phyloP scores from a whole-genome alignment of 2,888 invertebrate genomes.

The Phalera bucephala region DNA sequence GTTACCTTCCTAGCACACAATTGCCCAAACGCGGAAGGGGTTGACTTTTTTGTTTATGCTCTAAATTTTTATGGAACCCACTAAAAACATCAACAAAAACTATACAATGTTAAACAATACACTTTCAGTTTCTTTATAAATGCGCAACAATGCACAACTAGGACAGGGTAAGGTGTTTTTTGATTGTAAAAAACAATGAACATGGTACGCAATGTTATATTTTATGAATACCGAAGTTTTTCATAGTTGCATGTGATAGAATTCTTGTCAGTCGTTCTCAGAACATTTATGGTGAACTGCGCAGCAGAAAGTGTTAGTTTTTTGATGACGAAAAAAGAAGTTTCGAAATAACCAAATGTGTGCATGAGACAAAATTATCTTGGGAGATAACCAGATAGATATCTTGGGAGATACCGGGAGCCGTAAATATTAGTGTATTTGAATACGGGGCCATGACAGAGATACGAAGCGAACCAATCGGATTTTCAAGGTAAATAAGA shows the following conservation, averaged over 20 bases:
- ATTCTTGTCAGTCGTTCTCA: conserved; percentile 46
- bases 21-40: conserved; percentile 74
- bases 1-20: conserved; percentile 50
- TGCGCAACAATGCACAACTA: conserved; percentile 43
- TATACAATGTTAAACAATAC: conserved; percentile 61
- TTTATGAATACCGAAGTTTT: conserved; percentile 44
- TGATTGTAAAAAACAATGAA: conserved; percentile 63
- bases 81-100: conserved; percentile 65
- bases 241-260: conserved; percentile 29
- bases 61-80: conserved; percentile 70
- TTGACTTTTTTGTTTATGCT: conserved; percentile 69
- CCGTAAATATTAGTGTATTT: conserved; percentile 29
- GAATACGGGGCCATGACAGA: conserved; percentile 14
- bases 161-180: conserved; percentile 74
- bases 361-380: conserved; percentile 29
- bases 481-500: conserved; percentile 31
- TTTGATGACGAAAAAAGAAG: conserved; percentile 47
- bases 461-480: conserved; percentile 15
- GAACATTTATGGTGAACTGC: conserved; percentile 38
- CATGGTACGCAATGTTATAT: conserved; percentile 65
- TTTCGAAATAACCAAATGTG: conserved; percentile 36
- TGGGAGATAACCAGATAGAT: conserved; percentile 32
- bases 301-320: conserved; percentile 42
- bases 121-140: conserved; percentile 83
- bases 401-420: conserved; percentile 5